Evolutionary conservation across 1,140 invertebrate genomes (phyloP).

Genomic region (Leptinotarsa texana): DNA sequence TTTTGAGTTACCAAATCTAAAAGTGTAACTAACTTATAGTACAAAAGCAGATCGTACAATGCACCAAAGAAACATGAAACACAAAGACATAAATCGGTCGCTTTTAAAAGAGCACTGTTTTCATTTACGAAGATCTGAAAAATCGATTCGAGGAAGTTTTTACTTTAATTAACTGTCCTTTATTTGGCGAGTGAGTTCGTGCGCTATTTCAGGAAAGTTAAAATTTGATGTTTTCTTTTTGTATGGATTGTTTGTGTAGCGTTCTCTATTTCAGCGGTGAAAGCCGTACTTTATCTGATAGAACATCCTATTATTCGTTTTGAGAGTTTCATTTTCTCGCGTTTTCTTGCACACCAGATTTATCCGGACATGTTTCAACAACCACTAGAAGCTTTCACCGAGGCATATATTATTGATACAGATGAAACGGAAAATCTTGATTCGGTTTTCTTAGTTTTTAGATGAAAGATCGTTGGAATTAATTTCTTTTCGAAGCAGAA

Average conservation of each 20-base stretch:
- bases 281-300: neutral
- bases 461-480: no score
- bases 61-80: no score
- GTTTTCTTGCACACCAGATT: neutral
- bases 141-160: neutral
- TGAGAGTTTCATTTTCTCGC: neutral
- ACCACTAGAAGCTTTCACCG: neutral
- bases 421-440: no score
- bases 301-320: neutral
- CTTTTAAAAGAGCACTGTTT: no score
- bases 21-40: no score
- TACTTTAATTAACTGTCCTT: no score
- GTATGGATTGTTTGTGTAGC: neutral
- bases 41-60: no score
- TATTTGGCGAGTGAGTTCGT: neutral
- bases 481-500: no score
- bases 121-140: neutral
- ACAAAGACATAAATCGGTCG: no score
- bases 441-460: no score
- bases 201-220: neutral
- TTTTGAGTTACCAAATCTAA: no score
- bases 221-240: conserved; percentile 3
- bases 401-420: no score
- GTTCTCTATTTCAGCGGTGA: neutral
- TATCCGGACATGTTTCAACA: neutral